These are phyloP conservation scores for Echinarachnius parma DNA, from an alignment of 53 echinoderm and acorn worm genomes.

Conservation along the genomic window DNA sequence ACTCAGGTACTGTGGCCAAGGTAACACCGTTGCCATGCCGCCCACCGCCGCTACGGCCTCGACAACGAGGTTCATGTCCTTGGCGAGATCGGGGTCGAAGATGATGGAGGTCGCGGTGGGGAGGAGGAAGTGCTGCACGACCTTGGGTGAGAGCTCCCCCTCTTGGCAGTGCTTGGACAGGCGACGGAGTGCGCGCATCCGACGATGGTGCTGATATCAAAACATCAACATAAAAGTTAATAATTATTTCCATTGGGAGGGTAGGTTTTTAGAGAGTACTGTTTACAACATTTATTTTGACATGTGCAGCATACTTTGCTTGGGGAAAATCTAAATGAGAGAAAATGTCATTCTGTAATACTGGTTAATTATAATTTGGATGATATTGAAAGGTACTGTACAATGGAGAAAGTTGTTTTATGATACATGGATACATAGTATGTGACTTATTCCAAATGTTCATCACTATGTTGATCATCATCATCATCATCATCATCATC, in stretches of 20 bases:
- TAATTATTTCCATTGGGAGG: too few species aligned
- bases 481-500: constrained; percentile 31
- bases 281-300: too few species aligned
- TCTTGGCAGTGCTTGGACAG: constrained; percentile 69
- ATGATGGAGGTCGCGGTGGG: constrained; percentile 76
- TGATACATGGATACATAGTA: too few species aligned
- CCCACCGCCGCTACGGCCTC: constrained; percentile 85
- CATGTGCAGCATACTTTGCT: too few species aligned
- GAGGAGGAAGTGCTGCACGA: constrained; percentile 73
- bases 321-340: too few species aligned
- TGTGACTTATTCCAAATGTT: too few species aligned
- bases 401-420: too few species aligned
- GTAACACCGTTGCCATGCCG: constrained; percentile 72
- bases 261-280: too few species aligned
- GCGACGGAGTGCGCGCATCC: constrained; percentile 77
- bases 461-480: constrained; percentile 22
- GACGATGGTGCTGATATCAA: constrained; percentile 70
- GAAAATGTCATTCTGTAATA: too few species aligned
- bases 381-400: too few species aligned
- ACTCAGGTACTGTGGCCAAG: constrained; percentile 71
- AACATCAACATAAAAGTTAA: not conserved
- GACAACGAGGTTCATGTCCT: constrained; percentile 75
- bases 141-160: constrained; percentile 48
- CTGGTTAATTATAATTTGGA: too few species aligned
- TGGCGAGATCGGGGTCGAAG: constrained; percentile 73